Conservation (phyloP, 2,797 vertebrate genomes). For the Gymnocypris eckloni region DNA sequence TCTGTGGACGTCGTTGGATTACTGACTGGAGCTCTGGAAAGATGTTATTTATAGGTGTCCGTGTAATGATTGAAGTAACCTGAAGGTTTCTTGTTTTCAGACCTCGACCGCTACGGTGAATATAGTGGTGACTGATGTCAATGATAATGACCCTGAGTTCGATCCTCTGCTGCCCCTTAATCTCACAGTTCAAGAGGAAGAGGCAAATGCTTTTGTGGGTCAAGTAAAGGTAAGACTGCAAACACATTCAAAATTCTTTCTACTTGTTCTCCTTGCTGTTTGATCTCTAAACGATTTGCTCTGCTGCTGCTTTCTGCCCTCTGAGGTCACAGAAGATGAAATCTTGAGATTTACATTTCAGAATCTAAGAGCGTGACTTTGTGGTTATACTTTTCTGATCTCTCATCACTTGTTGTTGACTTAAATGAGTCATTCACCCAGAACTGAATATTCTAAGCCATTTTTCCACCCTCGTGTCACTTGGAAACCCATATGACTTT, state of each 20-base stretch:
- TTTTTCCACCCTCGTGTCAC: background rate
- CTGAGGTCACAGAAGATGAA: background rate
- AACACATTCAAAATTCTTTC: conserved; percentile 19
- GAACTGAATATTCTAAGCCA: background rate
- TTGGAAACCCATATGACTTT: background rate
- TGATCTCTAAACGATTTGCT: background rate
- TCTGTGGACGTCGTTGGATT: background rate
- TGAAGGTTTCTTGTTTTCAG: conserved; percentile 73
- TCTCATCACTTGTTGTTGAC: background rate
- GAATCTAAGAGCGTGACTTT: conserved; percentile 24
- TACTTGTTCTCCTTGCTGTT: background rate
- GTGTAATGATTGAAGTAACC: conserved; percentile 14
- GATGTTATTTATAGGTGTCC: background rate
- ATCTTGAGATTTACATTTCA: background rate
- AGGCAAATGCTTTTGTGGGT: conserved; percentile 89
- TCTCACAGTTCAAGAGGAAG: conserved; percentile 89
- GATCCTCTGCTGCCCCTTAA: conserved; percentile 87
- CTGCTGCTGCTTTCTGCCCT: background rate
- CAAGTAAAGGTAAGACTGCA: conserved; percentile 87
- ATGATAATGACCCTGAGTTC: conserved; percentile 94
- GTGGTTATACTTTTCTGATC: background rate
- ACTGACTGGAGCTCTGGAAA: background rate
- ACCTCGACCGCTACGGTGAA: conserved; percentile 91
- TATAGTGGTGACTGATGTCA: conserved; percentile 93
- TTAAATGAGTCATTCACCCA: background rate